Evolutionary conservation across 1,140 invertebrate species (phyloP).

Genomic region (Philotrypesis tridentata): DNA sequence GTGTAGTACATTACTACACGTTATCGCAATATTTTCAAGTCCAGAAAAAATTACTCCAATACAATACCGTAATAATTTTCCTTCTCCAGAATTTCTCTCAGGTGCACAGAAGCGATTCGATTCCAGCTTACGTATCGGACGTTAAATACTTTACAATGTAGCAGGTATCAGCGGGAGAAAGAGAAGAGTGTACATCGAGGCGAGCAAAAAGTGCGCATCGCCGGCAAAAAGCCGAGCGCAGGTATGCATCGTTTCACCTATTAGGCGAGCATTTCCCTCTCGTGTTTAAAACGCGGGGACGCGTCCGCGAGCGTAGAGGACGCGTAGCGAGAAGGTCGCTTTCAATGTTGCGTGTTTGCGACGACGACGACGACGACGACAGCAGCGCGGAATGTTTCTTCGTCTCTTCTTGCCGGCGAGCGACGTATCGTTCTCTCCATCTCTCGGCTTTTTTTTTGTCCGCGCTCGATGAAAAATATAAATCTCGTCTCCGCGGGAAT

Average conservation of each 20-base stretch:
- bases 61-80: too few relatives aligned
- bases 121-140: background rate
- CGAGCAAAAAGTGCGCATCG: background rate
- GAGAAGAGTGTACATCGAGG: background rate
- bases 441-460: too few relatives aligned
- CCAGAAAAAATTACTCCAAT: too few relatives aligned
- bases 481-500: background rate
- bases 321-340: background rate
- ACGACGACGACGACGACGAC: background rate
- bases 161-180: background rate
- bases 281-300: background rate
- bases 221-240: background rate
- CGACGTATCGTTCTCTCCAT: too few relatives aligned
- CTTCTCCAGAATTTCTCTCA: too few relatives aligned
- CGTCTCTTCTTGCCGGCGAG: conserved; percentile 19
- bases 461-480: conserved; percentile 36
- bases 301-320: background rate
- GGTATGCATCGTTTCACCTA: background rate
- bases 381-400: conserved; percentile 36
- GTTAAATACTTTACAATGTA: too few relatives aligned
- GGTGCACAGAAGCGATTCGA: background rate
- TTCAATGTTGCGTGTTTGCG: conserved; percentile 23
- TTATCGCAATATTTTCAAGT: too few relatives aligned
- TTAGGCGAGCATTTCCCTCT: conserved; percentile 16
- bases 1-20: too few relatives aligned